These are phyloP conservation scores for Chiridota heheva DNA, from an alignment of 35 echinoderm and acorn worm species.

Conservation along the genomic window DNA sequence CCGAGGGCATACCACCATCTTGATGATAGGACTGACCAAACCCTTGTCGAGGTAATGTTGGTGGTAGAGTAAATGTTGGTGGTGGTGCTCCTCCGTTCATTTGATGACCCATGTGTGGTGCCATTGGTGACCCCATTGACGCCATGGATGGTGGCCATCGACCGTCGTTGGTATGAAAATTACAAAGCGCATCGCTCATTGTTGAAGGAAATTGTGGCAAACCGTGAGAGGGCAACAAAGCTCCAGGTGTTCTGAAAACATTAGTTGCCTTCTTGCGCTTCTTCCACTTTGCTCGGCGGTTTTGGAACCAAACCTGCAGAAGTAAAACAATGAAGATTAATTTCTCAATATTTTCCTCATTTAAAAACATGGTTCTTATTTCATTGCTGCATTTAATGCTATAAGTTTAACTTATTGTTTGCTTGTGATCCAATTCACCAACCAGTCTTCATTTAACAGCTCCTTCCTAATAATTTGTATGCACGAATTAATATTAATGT, in stretches of 20 bases:
- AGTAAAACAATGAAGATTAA: neutral
- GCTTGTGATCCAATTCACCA: no score
- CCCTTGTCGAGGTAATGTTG: slow-evolving; percentile 86
- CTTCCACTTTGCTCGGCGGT: slow-evolving; percentile 99
- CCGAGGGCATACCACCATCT: slow-evolving; percentile 45
- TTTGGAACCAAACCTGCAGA: slow-evolving; percentile 98
- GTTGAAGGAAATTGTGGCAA: slow-evolving; percentile 96
- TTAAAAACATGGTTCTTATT: no score
- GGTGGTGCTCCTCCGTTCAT: slow-evolving; percentile 68
- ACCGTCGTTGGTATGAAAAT: slow-evolving; percentile 84
- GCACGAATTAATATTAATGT: no score
- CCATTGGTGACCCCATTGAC: slow-evolving; percentile 65
- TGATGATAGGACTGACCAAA: slow-evolving; percentile 82
- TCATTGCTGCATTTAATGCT: no score
- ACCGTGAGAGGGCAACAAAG: slow-evolving; percentile 94
- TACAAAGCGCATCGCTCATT: slow-evolving; percentile 94
- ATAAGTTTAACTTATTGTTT: no score
- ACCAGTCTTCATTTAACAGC: no score
- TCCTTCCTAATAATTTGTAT: no score
- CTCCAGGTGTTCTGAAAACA: slow-evolving; percentile 94
- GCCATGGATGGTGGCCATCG: slow-evolving; percentile 77
- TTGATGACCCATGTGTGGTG: slow-evolving; percentile 57
- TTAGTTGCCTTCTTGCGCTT: slow-evolving; percentile 99
- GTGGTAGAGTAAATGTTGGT: slow-evolving; percentile 75
- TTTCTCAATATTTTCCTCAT: neutral